These are phyloP conservation scores for Lordiphosa fenestrarum DNA, from an alignment of 2,888 invertebrate species.

Conservation along the genomic window DNA sequence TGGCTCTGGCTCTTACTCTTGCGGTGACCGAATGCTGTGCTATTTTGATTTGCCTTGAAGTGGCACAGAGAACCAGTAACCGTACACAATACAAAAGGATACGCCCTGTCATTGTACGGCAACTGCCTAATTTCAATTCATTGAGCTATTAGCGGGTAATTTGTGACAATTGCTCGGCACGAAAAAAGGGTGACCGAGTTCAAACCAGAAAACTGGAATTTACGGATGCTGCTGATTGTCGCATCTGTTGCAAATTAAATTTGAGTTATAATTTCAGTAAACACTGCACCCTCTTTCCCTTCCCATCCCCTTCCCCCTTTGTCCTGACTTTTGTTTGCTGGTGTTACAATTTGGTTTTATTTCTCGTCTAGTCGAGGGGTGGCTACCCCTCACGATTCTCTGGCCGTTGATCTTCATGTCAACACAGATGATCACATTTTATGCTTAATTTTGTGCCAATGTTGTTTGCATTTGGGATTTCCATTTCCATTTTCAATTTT, in stretches of 20 bases:
- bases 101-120: conserved; percentile 3
- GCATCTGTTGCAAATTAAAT: conserved; percentile 79
- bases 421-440: conserved; percentile 81
- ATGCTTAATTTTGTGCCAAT: conserved; percentile 54
- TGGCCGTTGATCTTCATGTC: conserved; percentile 78
- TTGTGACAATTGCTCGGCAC: conserved; percentile 65
- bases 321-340: conserved; percentile 40
- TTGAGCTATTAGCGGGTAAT: conserved; percentile 75
- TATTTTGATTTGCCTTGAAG: conserved; percentile 66
- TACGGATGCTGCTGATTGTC: conserved; percentile 53
- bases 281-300: conserved; percentile 38
- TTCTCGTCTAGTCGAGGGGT: conserved; percentile 30
- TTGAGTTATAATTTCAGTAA: conserved; percentile 75
- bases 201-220: conserved; percentile 65
- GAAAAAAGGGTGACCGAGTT: conserved; percentile 65
- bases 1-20: conserved; percentile 26
- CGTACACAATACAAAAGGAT: conserved; percentile 13
- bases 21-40: conserved; percentile 37
- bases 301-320: conserved; percentile 4
- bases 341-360: conserved; percentile 71
- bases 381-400: conserved; percentile 13
- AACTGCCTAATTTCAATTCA: conserved; percentile 58
- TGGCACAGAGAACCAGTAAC: conserved; percentile 43
- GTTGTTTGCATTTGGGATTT: conserved; percentile 64
- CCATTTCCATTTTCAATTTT: conserved; percentile 6